These are phyloP conservation scores for Taxidea taxus DNA, from an alignment of 2,113 vertebrate species.

Conservation along the genomic window DNA sequence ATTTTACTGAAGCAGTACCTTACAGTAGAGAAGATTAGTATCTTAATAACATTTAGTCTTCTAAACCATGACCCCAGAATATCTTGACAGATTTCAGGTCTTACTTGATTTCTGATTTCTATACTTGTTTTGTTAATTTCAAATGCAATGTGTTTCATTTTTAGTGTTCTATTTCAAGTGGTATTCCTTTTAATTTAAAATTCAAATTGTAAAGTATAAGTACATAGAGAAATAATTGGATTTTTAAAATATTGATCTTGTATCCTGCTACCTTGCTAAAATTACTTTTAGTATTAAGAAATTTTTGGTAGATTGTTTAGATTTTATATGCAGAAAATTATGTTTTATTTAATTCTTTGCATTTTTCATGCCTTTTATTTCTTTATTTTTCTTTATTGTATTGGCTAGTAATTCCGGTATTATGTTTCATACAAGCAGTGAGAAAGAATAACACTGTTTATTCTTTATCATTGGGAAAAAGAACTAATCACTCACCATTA, in stretches of 20 bases:
- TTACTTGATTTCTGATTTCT: not conserved
- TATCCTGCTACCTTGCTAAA: not conserved
- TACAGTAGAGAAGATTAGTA: no score
- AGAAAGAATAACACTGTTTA: not conserved
- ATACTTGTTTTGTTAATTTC: not conserved
- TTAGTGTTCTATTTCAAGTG: not conserved
- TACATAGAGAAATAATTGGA: not conserved
- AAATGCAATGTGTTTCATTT: not conserved
- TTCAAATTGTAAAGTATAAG: not conserved
- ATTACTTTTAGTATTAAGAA: not conserved
- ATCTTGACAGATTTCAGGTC: not conserved
- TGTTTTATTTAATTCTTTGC: not conserved
- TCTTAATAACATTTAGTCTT: not conserved
- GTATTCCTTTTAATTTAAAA: not conserved
- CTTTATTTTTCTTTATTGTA: not conserved
- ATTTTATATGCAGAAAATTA: not conserved
- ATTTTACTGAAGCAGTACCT: not conserved
- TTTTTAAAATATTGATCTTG: not conserved
- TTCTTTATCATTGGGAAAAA: not conserved
- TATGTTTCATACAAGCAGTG: not conserved
- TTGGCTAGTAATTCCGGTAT: not conserved
- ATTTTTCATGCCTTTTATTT: not conserved
- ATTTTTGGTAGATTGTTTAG: not conserved
- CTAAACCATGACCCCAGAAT: not conserved
- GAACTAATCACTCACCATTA: not conserved